These are phyloP conservation scores for Percopsis transmontana DNA, from an alignment of 2,113 vertebrate genomes.

Conservation along the genomic window DNA sequence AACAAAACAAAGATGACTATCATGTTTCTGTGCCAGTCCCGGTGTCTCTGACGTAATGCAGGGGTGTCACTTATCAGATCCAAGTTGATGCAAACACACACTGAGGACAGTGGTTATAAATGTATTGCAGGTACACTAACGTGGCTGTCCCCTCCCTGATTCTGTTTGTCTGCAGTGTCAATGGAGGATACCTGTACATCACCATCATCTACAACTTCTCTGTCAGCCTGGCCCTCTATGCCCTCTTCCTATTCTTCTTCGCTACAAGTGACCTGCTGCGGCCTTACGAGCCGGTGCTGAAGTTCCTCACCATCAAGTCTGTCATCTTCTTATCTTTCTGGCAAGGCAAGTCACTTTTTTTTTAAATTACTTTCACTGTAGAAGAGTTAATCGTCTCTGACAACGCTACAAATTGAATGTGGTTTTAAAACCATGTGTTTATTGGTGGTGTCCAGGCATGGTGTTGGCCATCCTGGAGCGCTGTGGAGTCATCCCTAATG, in stretches of 20 bases:
- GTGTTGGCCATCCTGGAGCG: slow-evolving; percentile 92
- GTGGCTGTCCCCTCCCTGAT: background rate
- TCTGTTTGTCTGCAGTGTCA: slow-evolving; percentile 74
- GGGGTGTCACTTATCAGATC: too few relatives aligned
- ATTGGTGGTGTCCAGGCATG: slow-evolving; percentile 75
- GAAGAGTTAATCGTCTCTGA: background rate
- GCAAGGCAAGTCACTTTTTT: slow-evolving; percentile 82
- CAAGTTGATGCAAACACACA: background rate
- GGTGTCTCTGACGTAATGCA: too few relatives aligned
- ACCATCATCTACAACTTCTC: slow-evolving; percentile 95
- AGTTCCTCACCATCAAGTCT: slow-evolving; percentile 97
- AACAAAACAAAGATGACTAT: too few relatives aligned
- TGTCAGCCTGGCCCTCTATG: slow-evolving; percentile 91
- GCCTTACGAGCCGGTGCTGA: slow-evolving; percentile 91
- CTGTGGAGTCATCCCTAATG: slow-evolving; percentile 88
- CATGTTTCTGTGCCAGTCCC: too few relatives aligned
- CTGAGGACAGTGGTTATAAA: background rate
- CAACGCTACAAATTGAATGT: background rate
- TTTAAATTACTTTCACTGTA: background rate
- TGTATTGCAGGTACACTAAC: background rate
- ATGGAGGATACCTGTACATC: slow-evolving; percentile 92
- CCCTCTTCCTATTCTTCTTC: slow-evolving; percentile 93
- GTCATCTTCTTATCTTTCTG: slow-evolving; percentile 98
- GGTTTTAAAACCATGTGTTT: background rate
- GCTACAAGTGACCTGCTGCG: slow-evolving; percentile 90